Conservation (phyloP, 2,113 vertebrate genomes). For the Stigmatopora nigra region DNA sequence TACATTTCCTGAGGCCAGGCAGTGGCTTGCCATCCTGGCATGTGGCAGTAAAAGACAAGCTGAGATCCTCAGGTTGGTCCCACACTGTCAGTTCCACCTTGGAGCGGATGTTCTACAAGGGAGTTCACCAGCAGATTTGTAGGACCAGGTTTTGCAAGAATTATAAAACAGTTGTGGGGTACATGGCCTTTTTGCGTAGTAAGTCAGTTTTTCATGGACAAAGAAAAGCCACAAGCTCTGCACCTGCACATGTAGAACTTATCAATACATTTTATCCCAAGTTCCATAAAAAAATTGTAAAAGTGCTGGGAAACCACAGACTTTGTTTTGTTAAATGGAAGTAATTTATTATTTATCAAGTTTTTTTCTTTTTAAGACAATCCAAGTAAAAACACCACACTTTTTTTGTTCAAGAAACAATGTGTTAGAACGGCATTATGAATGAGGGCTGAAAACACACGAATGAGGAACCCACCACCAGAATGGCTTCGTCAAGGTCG, state of each 20-base stretch:
- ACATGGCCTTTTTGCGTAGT: conserved; percentile 15
- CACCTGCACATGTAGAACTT: conserved; percentile 6
- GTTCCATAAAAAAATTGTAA: neutral
- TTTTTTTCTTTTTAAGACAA: too few species aligned
- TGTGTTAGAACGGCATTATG: too few species aligned
- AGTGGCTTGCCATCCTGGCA: conserved; percentile 88
- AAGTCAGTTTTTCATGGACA: conserved; percentile 17
- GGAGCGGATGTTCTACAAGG: conserved; percentile 85
- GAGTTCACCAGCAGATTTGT: neutral
- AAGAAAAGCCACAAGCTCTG: conserved; percentile 10
- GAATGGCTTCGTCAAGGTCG: too few species aligned
- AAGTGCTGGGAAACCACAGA: neutral
- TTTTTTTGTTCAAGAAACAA: too few species aligned
- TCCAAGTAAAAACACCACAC: too few species aligned
- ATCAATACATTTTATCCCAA: conserved; percentile 3
- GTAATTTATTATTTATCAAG: too few species aligned
- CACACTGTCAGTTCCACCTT: conserved; percentile 93
- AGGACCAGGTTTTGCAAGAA: neutral
- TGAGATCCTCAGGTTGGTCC: conserved; percentile 90
- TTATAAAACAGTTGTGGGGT: conserved; percentile 1
- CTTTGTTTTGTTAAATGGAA: too few species aligned
- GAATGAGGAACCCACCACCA: too few species aligned
- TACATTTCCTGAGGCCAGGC: conserved; percentile 84
- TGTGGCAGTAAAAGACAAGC: conserved; percentile 85
- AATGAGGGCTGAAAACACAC: too few species aligned